These are phyloP conservation scores for Microtus oregoni DNA, from an alignment of 2,113 vertebrate genomes.

Conservation along the genomic window DNA sequence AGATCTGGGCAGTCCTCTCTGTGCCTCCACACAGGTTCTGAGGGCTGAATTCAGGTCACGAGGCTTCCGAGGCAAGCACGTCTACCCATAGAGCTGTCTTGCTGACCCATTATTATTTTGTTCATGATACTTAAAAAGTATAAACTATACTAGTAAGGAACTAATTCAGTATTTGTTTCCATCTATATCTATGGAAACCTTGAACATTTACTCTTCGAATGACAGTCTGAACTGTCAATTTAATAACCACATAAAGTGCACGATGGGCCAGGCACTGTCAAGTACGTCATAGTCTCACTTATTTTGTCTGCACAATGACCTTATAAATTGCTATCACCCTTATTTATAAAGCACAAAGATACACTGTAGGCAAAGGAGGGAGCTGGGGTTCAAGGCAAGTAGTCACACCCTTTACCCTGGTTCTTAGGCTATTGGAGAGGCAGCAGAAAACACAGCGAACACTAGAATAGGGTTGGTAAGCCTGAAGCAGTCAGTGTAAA, in stretches of 20 bases:
- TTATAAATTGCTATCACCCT: neutral
- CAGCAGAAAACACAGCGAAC: neutral
- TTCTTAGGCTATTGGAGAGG: neutral
- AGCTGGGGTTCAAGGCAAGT: neutral
- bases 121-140: neutral
- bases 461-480: accelerated
- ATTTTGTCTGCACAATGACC: neutral
- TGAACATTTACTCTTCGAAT: neutral
- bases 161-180: neutral
- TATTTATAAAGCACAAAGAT: neutral
- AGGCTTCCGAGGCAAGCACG: neutral
- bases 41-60: neutral
- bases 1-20: neutral
- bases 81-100: too few relatives aligned
- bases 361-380: neutral
- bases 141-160: neutral
- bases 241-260: too few relatives aligned
- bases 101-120: neutral
- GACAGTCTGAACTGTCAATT: neutral
- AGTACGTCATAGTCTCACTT: neutral
- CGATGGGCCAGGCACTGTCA: neutral
- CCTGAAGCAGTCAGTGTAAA: neutral
- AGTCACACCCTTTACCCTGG: neutral
- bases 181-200: neutral
- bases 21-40: neutral